Conservation (phyloP, 1,140 invertebrate species). For the Drosophila bocqueti region DNA sequence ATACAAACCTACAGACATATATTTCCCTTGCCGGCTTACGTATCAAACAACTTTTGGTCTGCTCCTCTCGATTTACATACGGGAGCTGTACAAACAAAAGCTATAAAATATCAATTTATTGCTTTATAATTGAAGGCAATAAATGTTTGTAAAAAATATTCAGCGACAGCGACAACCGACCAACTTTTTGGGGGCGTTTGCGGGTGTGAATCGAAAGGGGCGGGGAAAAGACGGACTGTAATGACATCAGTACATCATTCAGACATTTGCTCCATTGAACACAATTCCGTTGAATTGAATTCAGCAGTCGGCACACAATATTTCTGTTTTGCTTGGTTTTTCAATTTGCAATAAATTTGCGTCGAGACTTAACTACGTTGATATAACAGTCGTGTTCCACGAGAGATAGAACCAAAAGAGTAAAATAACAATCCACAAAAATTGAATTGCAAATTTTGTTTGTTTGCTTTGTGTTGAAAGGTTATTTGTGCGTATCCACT, state of each 20-base stretch:
- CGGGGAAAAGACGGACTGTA: slow-evolving; percentile 40
- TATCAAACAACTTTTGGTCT: slow-evolving; percentile 22
- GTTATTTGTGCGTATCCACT: slow-evolving; percentile 12
- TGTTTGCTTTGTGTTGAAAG: slow-evolving; percentile 33
- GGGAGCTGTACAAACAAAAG: slow-evolving; percentile 21
- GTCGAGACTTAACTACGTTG: slow-evolving; percentile 45
- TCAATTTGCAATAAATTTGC: slow-evolving; percentile 66
- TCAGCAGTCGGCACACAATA: slow-evolving; percentile 45
- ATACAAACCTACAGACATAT: not conserved
- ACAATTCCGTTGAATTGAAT: slow-evolving; percentile 65
- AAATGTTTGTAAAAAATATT: slow-evolving; percentile 49
- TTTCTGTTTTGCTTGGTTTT: slow-evolving; percentile 39
- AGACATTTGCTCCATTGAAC: slow-evolving; percentile 42
- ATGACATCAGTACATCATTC: slow-evolving; percentile 68
- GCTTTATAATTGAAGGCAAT: slow-evolving; percentile 79
- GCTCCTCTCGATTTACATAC: slow-evolving; percentile 43
- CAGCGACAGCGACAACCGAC: slow-evolving; percentile 15
- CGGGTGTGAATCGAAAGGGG: slow-evolving; percentile 47
- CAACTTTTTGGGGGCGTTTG: slow-evolving; percentile 41
- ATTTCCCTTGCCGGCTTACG: slow-evolving; percentile 31
- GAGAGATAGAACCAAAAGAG: slow-evolving; percentile 23
- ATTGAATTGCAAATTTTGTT: slow-evolving; percentile 55
- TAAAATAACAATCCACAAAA: slow-evolving; percentile 16
- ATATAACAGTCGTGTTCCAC: slow-evolving; percentile 9
- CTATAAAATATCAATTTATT: slow-evolving; percentile 73